Evolutionary conservation across 2,797 vertebrate species (phyloP), one percentile per base, ranked within the genome.

Genomic region (Picus viridis): DNA sequence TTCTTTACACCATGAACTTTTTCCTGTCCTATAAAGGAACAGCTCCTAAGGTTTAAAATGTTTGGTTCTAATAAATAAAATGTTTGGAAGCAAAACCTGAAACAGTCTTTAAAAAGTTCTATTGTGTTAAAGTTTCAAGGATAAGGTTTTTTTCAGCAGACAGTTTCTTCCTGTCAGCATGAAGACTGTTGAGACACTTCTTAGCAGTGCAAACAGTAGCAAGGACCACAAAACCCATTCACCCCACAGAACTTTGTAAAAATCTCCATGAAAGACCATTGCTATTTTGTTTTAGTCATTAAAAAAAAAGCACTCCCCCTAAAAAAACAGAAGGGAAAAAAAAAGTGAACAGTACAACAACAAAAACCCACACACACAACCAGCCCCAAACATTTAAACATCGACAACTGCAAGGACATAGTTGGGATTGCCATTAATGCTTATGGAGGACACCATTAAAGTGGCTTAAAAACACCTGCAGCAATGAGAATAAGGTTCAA

Each of bases 101-200:
- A 72, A 18, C 1, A 5, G 3, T 6, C 56, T 62, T 18, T 6
- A 32, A 67, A 30, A 61, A 39, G 29, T 4, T 3, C 3, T 27
- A 6, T 12, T 6, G 29, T 2, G 10, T 3, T 3, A 7, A 47
- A 69, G 12, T 43, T 47, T 26, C 23, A 27, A 0, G 2, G 29
- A 22, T 4, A 72, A 16, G 22, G 9, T 81, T 45, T 81, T 45
- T 67, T 53, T 20, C 61, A 76, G 59, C 64, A 89, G 76, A n/a
- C 53, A 56, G 56, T 12, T 47, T 36, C 63, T 65, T 32, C 41
- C 9, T 2, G 10, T 11, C 51, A 43, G 6, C 3, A 17, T 2
- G 12, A 72, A 53, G 19, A 5, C 34, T 6, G 15, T 1, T 30
- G n/a, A 29, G 34, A 8, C 59, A 39, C 2, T 69, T 36, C 74